These are phyloP conservation scores for Archocentrus centrarchus DNA, from an alignment of 2,113 vertebrate species.

Conservation along the genomic window DNA sequence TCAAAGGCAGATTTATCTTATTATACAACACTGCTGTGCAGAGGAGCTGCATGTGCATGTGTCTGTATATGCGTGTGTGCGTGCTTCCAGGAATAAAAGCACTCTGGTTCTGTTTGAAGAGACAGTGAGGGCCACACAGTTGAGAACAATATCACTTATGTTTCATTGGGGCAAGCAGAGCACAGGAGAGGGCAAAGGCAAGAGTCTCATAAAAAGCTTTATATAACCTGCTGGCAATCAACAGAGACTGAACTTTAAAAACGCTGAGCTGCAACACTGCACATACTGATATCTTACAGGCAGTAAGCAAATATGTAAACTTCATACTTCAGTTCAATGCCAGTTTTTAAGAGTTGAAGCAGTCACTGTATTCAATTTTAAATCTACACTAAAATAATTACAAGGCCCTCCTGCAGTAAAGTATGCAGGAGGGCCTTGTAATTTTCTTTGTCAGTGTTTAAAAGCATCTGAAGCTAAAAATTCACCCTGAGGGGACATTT, in stretches of 20 bases:
- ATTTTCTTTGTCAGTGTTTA: constrained; percentile 2
- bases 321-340: not conserved
- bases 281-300: not conserved
- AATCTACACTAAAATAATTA: constrained; percentile 8
- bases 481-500: not conserved
- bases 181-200: not conserved
- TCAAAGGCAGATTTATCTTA: constrained; percentile 69
- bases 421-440: not conserved
- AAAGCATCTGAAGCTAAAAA: constrained; percentile 1
- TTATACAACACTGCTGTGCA: constrained; percentile 52
- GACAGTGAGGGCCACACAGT: constrained; percentile 40
- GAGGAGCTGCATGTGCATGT: not conserved
- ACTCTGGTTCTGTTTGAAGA: constrained; percentile 56
- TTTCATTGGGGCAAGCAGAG: constrained; percentile 46
- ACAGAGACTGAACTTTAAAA: not conserved
- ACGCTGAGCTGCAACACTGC: not conserved
- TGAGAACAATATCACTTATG: constrained; percentile 55
- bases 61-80: constrained; percentile 16
- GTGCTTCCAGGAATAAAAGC: constrained; percentile 48
- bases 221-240: constrained; percentile 41
- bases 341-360: not conserved
- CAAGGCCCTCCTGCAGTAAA: not conserved
- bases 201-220: constrained; percentile 53
- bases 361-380: not conserved
- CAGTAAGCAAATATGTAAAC: too few relatives aligned